phyloP scores from a whole-genome alignment of 1,140 invertebrate species.

The Aphaenogaster rudis region DNA sequence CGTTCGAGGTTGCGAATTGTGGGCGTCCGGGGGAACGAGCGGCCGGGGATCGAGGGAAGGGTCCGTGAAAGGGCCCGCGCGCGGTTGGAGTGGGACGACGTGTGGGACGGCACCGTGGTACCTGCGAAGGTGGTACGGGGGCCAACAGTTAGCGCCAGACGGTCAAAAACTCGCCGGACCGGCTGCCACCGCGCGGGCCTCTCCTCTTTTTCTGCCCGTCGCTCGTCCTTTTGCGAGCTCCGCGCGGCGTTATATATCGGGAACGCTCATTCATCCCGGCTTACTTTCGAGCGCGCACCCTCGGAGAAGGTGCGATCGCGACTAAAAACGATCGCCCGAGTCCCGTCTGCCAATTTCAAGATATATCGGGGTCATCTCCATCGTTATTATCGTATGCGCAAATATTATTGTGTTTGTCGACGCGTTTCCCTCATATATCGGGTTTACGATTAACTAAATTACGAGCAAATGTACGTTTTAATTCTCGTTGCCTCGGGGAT shows the following conservation, averaged over 20 bases:
- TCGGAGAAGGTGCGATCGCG: conserved; percentile 24
- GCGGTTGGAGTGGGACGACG: conserved; percentile 76
- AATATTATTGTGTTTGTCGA: conserved; percentile 35
- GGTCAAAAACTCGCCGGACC: conserved; percentile 85
- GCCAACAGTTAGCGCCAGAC: conserved; percentile 83
- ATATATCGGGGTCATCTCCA: conserved; percentile 8
- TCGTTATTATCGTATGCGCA: background rate
- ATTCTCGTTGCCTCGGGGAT: conserved; percentile 44
- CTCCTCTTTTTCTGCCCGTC: conserved; percentile 54
- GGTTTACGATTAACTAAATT: conserved; percentile 46
- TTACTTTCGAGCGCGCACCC: conserved; percentile 66
- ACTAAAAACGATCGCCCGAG: background rate
- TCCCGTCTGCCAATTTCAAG: background rate
- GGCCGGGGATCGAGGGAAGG: conserved; percentile 53
- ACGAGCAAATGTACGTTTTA: conserved; percentile 38
- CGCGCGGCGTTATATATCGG: conserved; percentile 65
- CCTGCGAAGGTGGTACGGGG: conserved; percentile 74
- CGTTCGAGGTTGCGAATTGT: conserved; percentile 64
- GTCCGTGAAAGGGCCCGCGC: conserved; percentile 59
- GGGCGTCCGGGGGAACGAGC: conserved; percentile 62
- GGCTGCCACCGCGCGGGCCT: conserved; percentile 76
- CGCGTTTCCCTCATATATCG: conserved; percentile 19
- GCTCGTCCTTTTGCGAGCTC: conserved; percentile 53
- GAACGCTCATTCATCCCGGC: conserved; percentile 78
- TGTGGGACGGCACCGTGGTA: conserved; percentile 74